phyloP scores from a whole-genome alignment of 2,113 vertebrate genomes.

The Ursus arctos region DNA sequence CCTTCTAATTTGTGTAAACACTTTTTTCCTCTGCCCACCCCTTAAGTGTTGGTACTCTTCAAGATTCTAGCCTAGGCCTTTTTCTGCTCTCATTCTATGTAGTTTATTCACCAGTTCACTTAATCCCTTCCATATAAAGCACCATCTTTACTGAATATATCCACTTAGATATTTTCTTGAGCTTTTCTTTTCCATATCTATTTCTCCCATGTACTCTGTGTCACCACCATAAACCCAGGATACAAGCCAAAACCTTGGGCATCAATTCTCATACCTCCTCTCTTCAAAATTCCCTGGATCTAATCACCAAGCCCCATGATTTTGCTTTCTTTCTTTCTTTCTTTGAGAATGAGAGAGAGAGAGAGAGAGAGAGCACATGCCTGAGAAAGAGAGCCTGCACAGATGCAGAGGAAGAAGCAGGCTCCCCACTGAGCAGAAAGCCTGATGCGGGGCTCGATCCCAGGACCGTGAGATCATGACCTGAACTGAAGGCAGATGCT shows the following conservation, averaged over 20 bases:
- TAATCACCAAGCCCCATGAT: background rate
- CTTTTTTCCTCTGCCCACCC: background rate
- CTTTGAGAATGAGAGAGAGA: background rate
- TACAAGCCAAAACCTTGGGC: background rate
- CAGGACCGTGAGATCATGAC: background rate
- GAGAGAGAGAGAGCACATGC: too few species aligned
- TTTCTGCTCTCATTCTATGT: background rate
- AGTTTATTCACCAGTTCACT: background rate
- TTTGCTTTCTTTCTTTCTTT: constrained; percentile 44
- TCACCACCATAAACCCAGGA: background rate
- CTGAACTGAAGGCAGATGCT: background rate
- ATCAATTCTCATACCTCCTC: background rate
- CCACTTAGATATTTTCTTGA: background rate
- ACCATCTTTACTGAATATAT: background rate
- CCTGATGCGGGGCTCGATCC: background rate
- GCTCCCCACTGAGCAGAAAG: background rate
- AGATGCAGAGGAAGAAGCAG: background rate
- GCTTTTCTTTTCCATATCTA: background rate
- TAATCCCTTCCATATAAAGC: background rate
- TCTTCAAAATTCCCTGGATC: background rate
- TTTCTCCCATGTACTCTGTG: background rate
- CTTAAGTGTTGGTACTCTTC: background rate
- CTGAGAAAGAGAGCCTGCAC: too few species aligned
- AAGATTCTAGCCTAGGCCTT: background rate
- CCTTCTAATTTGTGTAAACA: background rate